Evolutionary conservation across 2,797 vertebrate genomes (phyloP).

Genomic region (Octomys mimax): DNA sequence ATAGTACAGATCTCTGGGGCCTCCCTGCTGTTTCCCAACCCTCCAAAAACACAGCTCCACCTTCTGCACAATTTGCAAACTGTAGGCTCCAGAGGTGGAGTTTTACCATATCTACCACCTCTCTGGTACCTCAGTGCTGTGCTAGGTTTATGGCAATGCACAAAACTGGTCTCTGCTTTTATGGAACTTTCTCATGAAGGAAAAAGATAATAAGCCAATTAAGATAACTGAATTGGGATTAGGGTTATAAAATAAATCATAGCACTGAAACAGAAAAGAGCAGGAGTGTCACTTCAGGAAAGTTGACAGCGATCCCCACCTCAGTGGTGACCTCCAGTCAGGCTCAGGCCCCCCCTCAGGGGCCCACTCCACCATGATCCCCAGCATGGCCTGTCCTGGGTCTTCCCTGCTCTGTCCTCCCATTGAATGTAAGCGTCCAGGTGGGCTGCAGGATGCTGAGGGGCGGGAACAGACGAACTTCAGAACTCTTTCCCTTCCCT

Average conservation of each 20-base stretch:
- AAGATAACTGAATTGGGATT: conserved; percentile 48
- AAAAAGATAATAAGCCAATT: conserved; percentile 49
- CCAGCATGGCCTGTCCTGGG: neutral
- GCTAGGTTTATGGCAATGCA: conserved; percentile 18
- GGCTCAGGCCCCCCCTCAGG: neutral
- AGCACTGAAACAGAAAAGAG: neutral
- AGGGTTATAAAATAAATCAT: neutral
- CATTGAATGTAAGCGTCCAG: neutral
- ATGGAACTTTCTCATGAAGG: conserved; percentile 56
- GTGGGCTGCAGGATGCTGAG: neutral
- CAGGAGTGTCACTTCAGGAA: neutral
- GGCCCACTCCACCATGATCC: neutral
- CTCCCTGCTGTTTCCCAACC: neutral
- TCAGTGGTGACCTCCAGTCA: neutral
- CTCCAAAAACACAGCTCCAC: neutral
- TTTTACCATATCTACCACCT: neutral
- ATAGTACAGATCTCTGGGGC: neutral
- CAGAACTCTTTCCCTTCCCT: neutral
- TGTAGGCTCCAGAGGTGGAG: neutral
- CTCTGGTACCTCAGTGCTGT: neutral
- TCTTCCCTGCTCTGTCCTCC: neutral
- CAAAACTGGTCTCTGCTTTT: conserved; percentile 24
- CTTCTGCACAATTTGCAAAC: neutral
- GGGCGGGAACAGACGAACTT: neutral
- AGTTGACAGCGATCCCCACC: neutral